Conservation (phyloP, 2,797 vertebrate species). For the Meda fulgida region DNA sequence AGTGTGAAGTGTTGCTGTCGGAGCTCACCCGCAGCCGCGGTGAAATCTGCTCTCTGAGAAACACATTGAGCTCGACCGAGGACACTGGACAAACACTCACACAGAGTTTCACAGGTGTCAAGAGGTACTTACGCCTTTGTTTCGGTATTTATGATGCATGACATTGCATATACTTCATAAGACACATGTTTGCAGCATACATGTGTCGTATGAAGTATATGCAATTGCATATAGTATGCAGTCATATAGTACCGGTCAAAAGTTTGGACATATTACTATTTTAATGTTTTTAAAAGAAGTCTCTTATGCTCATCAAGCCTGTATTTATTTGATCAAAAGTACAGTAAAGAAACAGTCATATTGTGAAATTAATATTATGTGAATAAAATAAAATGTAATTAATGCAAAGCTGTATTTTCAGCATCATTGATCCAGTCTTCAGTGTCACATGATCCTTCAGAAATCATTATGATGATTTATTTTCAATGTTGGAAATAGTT, state of each 20-base stretch:
- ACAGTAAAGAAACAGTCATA: background rate
- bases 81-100: constrained; percentile 51
- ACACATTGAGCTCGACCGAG: constrained; percentile 79
- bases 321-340: background rate
- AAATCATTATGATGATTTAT: no score
- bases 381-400: background rate
- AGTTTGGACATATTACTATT: background rate
- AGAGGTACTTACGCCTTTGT: constrained; percentile 29
- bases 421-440: background rate
- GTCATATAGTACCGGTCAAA: no score
- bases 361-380: background rate
- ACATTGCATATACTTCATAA: background rate
- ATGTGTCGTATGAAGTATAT: no score
- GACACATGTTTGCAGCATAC: no score
- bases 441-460: background rate
- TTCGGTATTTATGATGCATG: background rate
- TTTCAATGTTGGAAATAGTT: no score
- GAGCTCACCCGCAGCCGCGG: constrained; percentile 77
- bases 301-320: background rate
- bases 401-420: background rate
- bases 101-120: background rate
- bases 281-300: background rate
- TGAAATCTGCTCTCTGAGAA: constrained; percentile 73
- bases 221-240: no score
- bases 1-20: constrained; percentile 77